These are phyloP conservation scores for Spodoptera litura DNA, from an alignment of 1,140 invertebrate species.

Conservation along the genomic window DNA sequence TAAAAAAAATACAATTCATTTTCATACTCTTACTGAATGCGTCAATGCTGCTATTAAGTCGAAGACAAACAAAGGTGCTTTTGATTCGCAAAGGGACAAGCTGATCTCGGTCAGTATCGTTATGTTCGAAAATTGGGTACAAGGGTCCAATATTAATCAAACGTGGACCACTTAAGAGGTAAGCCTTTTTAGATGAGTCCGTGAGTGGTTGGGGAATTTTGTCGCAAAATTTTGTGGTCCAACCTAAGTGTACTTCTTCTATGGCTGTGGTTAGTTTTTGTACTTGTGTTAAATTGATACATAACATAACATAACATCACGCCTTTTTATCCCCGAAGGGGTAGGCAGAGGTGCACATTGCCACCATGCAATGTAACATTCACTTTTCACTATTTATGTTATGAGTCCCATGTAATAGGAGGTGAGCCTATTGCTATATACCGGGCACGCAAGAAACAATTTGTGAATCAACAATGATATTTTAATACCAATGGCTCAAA, in stretches of 20 bases:
- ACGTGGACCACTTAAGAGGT: background rate
- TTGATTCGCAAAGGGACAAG: background rate
- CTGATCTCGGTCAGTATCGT: slow-evolving; percentile 9
- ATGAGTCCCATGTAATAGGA: no score
- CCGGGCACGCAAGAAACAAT: no score
- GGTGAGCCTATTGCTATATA: no score
- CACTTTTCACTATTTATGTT: no score
- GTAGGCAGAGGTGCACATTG: no score
- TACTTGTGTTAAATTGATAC: background rate
- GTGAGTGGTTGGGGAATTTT: slow-evolving; percentile 3
- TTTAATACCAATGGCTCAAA: no score
- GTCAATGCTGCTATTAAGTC: background rate
- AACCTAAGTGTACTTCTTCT: background rate
- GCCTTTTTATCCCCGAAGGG: no score
- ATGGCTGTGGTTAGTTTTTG: no score
- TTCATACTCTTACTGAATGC: background rate
- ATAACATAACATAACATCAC: no score
- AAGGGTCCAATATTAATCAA: slow-evolving; percentile 17
- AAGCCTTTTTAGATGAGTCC: slow-evolving; percentile 10
- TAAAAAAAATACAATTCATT: no score
- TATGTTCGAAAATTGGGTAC: slow-evolving; percentile 11
- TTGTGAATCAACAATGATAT: background rate
- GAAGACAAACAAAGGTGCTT: slow-evolving; percentile 15
- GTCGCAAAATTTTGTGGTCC: background rate
- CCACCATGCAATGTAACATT: no score